phyloP scores from a whole-genome alignment of 2,113 vertebrate species.

The Henicopernis longicauda region DNA sequence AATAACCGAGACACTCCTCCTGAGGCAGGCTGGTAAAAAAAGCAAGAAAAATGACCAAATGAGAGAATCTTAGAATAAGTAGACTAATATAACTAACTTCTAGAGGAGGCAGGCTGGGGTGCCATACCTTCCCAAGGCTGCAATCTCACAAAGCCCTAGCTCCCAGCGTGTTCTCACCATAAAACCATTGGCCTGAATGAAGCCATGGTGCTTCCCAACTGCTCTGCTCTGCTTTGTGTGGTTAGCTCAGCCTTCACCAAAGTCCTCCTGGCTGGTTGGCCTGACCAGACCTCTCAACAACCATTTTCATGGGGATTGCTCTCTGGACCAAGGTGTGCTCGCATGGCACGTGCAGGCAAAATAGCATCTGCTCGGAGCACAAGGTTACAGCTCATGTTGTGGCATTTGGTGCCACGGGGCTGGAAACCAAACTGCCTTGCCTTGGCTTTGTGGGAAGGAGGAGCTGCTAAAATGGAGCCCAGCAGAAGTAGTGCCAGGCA shows the following conservation, averaged over 20 bases:
- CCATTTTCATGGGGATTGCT: neutral
- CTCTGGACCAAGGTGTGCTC: neutral
- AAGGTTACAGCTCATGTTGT: neutral
- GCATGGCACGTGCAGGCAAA: neutral
- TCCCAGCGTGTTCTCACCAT: fast-evolving
- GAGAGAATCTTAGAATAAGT: neutral
- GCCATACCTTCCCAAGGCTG: neutral
- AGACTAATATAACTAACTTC: neutral
- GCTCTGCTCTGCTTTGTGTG: neutral
- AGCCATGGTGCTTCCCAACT: neutral
- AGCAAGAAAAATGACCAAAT: neutral
- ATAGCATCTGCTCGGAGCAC: fast-evolving
- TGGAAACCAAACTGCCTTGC: neutral
- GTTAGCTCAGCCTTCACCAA: neutral
- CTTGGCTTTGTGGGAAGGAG: neutral
- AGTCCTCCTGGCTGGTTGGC: neutral
- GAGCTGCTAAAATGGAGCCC: neutral
- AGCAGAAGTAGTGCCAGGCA: neutral
- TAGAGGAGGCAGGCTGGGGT: neutral
- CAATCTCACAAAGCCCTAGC: neutral
- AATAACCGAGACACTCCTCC: neutral
- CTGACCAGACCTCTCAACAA: neutral
- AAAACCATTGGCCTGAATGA: neutral
- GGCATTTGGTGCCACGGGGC: neutral
- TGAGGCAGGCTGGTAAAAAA: neutral